Conservation (phyloP, 2,113 vertebrate genomes). For the Caranx melampygus region DNA sequence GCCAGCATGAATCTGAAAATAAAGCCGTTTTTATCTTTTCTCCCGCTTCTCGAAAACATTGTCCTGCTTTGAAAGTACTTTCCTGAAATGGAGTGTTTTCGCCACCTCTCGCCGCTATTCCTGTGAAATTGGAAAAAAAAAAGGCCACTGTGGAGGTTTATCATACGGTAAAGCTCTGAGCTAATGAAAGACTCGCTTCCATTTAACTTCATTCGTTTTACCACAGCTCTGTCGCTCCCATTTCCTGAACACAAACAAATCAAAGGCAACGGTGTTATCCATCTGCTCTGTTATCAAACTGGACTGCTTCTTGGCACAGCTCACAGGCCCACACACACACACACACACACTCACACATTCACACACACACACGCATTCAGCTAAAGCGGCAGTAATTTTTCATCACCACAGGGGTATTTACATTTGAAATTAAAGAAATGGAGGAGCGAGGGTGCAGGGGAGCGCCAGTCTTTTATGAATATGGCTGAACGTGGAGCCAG, state of each 20-base stretch:
- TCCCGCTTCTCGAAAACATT: conserved; percentile 29
- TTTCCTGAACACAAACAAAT: conserved; percentile 65
- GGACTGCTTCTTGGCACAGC: conserved; percentile 47
- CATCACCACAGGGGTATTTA: conserved; percentile 45
- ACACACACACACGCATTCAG: conserved; percentile 15
- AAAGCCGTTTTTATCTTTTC: conserved; percentile 23
- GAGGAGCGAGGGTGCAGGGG: conserved; percentile 1
- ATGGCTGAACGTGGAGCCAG: conserved; percentile 17
- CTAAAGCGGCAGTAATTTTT: conserved; percentile 40
- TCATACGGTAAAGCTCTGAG: conserved; percentile 43
- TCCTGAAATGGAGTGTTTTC: neutral
- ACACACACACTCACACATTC: conserved; percentile 23
- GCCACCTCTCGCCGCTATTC: conserved; percentile 13
- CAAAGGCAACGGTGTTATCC: conserved; percentile 54
- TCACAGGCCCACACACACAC: neutral
- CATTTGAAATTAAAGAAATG: conserved; percentile 60
- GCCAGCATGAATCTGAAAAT: conserved; percentile 16
- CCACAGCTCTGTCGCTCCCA: conserved; percentile 43
- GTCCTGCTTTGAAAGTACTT: conserved; percentile 21
- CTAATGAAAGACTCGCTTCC: conserved; percentile 64
- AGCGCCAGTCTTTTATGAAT: conserved; percentile 32
- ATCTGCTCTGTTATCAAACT: conserved; percentile 67
- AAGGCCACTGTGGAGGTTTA: conserved; percentile 9
- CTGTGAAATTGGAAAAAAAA: conserved; percentile 19
- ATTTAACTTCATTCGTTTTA: conserved; percentile 69